Conservation (phyloP, 1,140 invertebrate species). For the Xylocopa sonorina region DNA sequence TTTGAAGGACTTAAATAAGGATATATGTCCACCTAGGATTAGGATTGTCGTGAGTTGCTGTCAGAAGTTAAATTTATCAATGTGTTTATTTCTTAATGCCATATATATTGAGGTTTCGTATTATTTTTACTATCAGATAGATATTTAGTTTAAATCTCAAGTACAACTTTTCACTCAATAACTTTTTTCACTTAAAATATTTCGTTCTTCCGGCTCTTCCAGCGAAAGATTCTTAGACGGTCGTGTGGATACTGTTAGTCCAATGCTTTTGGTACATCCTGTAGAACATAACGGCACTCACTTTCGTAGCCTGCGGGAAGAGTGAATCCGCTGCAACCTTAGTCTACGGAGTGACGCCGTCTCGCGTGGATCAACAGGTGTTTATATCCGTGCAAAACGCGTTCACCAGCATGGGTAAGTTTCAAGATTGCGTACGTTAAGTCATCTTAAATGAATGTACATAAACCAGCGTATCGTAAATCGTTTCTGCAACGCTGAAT, state of each 20-base stretch:
- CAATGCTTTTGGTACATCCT: constrained; percentile 22
- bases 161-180: neutral
- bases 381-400: constrained; percentile 16
- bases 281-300: constrained; percentile 45
- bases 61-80: neutral
- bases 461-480: neutral
- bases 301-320: constrained; percentile 26
- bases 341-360: constrained; percentile 66
- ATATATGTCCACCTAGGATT: too few relatives aligned
- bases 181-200: neutral
- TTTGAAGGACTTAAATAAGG: too few relatives aligned
- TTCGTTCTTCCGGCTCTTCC: too few relatives aligned
- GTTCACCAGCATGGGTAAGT: constrained; percentile 67
- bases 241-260: constrained; percentile 5
- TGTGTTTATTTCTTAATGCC: neutral
- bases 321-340: constrained; percentile 44
- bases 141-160: too few relatives aligned
- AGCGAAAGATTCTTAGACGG: neutral
- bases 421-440: neutral
- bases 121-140: too few relatives aligned
- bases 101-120: too few relatives aligned
- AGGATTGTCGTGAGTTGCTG: too few relatives aligned
- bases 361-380: constrained; percentile 65
- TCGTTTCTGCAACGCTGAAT: too few relatives aligned
- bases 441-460: neutral